phyloP scores from a whole-genome alignment of 1,140 invertebrate species.

The Octopus bimaculoides region DNA sequence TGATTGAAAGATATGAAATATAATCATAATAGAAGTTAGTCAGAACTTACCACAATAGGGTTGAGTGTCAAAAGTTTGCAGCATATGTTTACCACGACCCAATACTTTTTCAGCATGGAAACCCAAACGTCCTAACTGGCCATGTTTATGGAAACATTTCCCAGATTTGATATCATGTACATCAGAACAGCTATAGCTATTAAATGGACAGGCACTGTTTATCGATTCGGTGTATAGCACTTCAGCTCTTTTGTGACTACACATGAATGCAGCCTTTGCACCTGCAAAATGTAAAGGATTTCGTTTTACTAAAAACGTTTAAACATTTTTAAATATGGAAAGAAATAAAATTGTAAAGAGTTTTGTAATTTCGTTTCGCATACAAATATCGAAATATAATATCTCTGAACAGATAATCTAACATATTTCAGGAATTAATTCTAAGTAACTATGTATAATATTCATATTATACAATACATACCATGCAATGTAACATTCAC shows the following conservation, averaged over 20 bases:
- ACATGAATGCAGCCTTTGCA: constrained; percentile 63
- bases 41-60: constrained; percentile 32
- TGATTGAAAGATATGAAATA: not conserved
- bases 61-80: constrained; percentile 24
- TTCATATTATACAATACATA: too few relatives aligned
- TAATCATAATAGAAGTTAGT: not conserved
- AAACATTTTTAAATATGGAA: too few relatives aligned
- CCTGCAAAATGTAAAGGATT: constrained; percentile 18
- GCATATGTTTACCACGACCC: constrained; percentile 28
- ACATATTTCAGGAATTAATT: too few relatives aligned
- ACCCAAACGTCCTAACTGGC: constrained; percentile 42
- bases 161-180: constrained; percentile 65
- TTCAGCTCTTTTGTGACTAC: constrained; percentile 79
- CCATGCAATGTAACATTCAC: too few relatives aligned
- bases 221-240: constrained; percentile 84
- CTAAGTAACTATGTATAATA: too few relatives aligned
- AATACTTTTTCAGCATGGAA: constrained; percentile 33
- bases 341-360: too few relatives aligned
- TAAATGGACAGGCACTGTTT: constrained; percentile 69
- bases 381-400: too few relatives aligned
- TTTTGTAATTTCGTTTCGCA: too few relatives aligned
- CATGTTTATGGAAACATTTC: not conserved
- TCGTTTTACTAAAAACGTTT: too few relatives aligned
- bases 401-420: too few relatives aligned
- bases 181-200: constrained; percentile 63